These are phyloP conservation scores for Synergus laeviventris DNA, from an alignment of 2,888 invertebrate species.

Conservation along the genomic window DNA sequence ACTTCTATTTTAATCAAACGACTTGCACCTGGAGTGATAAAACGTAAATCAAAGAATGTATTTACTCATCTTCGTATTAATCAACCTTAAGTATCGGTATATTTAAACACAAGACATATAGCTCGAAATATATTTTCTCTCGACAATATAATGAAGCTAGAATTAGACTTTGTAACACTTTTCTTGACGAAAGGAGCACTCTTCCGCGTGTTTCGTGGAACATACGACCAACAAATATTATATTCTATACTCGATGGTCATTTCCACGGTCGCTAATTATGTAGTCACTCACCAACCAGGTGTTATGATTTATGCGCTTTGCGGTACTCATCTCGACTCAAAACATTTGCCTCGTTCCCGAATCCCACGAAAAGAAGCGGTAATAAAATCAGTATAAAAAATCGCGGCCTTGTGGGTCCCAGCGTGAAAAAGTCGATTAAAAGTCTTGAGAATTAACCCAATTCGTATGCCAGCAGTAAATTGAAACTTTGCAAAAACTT, in stretches of 20 bases:
- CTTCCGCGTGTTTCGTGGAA: constrained; percentile 13
- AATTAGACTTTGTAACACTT: constrained; percentile 36
- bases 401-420: background rate
- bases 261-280: constrained; percentile 52
- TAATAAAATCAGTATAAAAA: constrained; percentile 24
- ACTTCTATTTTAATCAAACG: constrained; percentile 4
- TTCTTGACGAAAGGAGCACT: constrained; percentile 2
- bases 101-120: background rate
- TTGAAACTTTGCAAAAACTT: background rate
- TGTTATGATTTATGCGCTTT: constrained; percentile 57
- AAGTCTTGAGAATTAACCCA: background rate
- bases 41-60: constrained; percentile 23
- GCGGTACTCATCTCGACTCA: constrained; percentile 48
- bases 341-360: constrained; percentile 48
- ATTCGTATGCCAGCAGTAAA: background rate
- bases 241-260: constrained; percentile 20
- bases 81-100: constrained; percentile 25
- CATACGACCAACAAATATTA: constrained; percentile 27
- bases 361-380: constrained; percentile 45
- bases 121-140: constrained; percentile 4
- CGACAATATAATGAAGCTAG: background rate
- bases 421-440: background rate
- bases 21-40: constrained; percentile 10
- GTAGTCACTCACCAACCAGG: constrained; percentile 52
- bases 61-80: constrained; percentile 9